These are phyloP conservation scores for Saccostrea echinata DNA, from an alignment of 1,140 invertebrate genomes.

Conservation along the genomic window DNA sequence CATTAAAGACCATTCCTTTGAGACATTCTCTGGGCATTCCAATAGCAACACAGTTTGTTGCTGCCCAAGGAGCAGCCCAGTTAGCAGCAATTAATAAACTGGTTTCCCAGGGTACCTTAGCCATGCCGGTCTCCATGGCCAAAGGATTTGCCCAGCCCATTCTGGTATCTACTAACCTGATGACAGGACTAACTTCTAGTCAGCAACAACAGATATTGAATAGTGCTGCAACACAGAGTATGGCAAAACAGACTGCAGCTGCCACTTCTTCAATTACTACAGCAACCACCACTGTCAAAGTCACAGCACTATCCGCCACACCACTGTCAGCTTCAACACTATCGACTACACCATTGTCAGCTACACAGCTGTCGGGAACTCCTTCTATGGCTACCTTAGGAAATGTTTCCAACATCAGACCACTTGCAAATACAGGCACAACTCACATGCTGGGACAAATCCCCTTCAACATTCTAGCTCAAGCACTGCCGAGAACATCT, in stretches of 20 bases:
- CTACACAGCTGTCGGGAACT: slow-evolving; percentile 6
- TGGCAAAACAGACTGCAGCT: background rate
- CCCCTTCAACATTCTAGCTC: slow-evolving; percentile 55
- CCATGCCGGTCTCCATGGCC: slow-evolving; percentile 41
- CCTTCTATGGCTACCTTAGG: slow-evolving; percentile 37
- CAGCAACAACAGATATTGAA: slow-evolving; percentile 21
- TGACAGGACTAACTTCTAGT: slow-evolving; percentile 38
- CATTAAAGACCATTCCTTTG: slow-evolving; percentile 34
- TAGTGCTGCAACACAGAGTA: background rate
- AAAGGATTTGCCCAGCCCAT: slow-evolving; percentile 43
- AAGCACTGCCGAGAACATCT: slow-evolving; percentile 54
- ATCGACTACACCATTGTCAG: slow-evolving; percentile 7
- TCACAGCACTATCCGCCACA: slow-evolving; percentile 33
- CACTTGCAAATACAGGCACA: slow-evolving; percentile 41
- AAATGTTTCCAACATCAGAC: slow-evolving; percentile 43
- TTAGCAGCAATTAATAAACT: slow-evolving; percentile 52
- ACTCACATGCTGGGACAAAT: slow-evolving; percentile 43
- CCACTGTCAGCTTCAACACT: slow-evolving; percentile 16
- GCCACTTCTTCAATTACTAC: background rate
- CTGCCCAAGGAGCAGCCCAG: slow-evolving; percentile 33
- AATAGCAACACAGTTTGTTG: slow-evolving; percentile 40
- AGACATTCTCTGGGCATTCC: slow-evolving; percentile 33
- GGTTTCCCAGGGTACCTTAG: slow-evolving; percentile 34
- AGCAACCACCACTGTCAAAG: slow-evolving; percentile 28
- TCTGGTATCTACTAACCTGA: slow-evolving; percentile 37